phyloP scores from a whole-genome alignment of 92 coral and sea anemone genomes.

The Galaxea fascicularis region DNA sequence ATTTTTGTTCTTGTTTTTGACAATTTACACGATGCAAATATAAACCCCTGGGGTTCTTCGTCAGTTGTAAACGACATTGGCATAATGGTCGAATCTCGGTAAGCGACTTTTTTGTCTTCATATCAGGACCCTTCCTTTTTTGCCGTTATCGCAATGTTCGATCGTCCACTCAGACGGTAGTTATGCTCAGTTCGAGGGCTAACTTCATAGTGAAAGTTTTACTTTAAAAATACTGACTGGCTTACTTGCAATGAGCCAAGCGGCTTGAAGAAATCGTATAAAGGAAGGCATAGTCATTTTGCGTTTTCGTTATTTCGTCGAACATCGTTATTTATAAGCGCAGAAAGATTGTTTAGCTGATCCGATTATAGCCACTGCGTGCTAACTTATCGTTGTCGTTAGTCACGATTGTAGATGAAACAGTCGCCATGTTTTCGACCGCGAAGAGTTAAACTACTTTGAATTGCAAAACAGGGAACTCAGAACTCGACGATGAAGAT shows the following conservation, averaged over 20 bases:
- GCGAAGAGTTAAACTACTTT: neutral
- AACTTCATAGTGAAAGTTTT: too few relatives aligned
- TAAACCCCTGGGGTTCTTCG: too few relatives aligned
- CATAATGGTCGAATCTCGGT: too few relatives aligned
- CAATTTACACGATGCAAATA: too few relatives aligned
- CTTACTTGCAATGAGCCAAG: conserved; percentile 4
- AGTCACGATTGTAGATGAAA: neutral
- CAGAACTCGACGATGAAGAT: neutral
- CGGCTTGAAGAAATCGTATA: neutral
- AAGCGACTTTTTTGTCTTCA: too few relatives aligned
- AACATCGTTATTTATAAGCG: neutral
- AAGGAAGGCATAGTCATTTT: neutral
- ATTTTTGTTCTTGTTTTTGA: too few relatives aligned
- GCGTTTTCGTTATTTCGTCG: neutral
- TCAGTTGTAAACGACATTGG: too few relatives aligned
- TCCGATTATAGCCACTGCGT: neutral
- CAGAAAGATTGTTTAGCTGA: neutral
- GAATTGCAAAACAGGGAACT: conserved; percentile 14
- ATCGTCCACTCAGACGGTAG: too few relatives aligned
- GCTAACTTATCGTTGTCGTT: neutral
- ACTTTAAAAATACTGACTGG: too few relatives aligned
- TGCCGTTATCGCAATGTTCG: too few relatives aligned
- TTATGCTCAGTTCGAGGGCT: neutral
- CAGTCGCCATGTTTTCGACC: neutral
- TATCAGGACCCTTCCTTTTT: too few relatives aligned